Base-by-base conservation (phyloP, 2,113 vertebrate species). In the Megaleporinus macrocephalus region DNA sequence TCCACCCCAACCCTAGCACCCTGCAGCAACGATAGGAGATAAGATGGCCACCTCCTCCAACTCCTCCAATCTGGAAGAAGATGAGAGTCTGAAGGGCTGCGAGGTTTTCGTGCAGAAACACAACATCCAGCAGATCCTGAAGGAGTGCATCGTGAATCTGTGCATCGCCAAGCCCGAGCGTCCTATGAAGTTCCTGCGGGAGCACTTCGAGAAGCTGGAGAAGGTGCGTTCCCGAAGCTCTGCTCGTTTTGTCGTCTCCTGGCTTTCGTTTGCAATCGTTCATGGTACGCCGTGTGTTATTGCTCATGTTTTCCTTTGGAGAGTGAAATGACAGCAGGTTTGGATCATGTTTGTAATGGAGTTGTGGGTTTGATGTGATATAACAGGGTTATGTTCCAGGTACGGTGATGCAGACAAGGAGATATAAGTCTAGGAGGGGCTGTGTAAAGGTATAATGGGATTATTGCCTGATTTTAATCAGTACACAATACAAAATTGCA, bases 201-300 rank as follows among this genome's bases (percentile, higher is more conserved):
- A 99, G 83, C 96, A 98, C 92, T 99, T 99, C 78, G 97, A 99
- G 90, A 96, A 96, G 90, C 93, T 99, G 94, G 98, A 99, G 91
- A 97, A 99, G 98, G 97, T 99, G 87, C 92, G 96, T 95, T 41
- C 27, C 36, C 77, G 24, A 30, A 15, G 29, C 30, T 65, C 1
- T 53, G 3, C 68, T 59, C 55, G 11, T 59, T 76, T 30, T 75
- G 51, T 13, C 6, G 22, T 63, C 11, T 15, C 1, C 22, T 76
- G 36, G 18, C 10, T 33, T 78, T 78, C 55, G 14, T 33, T 57
- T 55, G 72, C 55, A 73, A 36, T 59, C 53, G 29, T 0, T 59
- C 10, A 57, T 75, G 57, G 36, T 44, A 76, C 18, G 57, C 22
- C 24, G 13, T 44, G 33, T 3, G 20, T 9, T 36, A 10, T 41